phyloP scores from a whole-genome alignment of 2,888 invertebrate species.

The Andrena haemorrhoa region DNA sequence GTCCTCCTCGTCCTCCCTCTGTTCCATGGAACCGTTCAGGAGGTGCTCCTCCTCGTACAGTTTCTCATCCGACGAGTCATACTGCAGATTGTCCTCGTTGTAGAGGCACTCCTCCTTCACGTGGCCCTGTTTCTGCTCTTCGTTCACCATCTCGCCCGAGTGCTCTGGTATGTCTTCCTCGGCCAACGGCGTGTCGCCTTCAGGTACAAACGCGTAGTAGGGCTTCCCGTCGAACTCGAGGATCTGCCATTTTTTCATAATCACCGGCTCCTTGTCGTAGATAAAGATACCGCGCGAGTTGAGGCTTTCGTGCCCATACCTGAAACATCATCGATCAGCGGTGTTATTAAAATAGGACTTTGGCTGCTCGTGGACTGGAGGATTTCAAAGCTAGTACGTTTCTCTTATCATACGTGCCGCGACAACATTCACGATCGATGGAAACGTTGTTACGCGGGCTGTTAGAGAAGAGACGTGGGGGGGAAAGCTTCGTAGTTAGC shows the following conservation, averaged over 20 bases:
- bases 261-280: constrained; percentile 81
- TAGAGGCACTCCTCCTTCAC: constrained; percentile 63
- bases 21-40: constrained; percentile 41
- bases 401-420: constrained; percentile 16
- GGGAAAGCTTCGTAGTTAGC: constrained; percentile 26
- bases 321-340: constrained; percentile 79
- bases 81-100: constrained; percentile 50
- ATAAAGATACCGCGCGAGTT: constrained; percentile 80
- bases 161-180: constrained; percentile 73
- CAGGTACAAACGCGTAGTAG: constrained; percentile 83
- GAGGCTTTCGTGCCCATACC: constrained; percentile 71
- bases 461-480: constrained; percentile 22
- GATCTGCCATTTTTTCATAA: constrained; percentile 84
- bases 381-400: constrained; percentile 19
- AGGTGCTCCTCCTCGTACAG: constrained; percentile 57
- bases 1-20: constrained; percentile 44
- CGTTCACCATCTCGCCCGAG: constrained; percentile 53
- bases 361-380: constrained; percentile 15
- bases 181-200: constrained; percentile 77
- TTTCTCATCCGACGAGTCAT: constrained; percentile 64
- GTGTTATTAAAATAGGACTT: constrained; percentile 46
- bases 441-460: constrained; percentile 18
- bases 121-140: constrained; percentile 51
- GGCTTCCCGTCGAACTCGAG: constrained; percentile 83
- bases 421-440: constrained; percentile 8